Conservation (phyloP, 92 coral and sea anemone genomes). For the Parazoanthus swiftii region DNA sequence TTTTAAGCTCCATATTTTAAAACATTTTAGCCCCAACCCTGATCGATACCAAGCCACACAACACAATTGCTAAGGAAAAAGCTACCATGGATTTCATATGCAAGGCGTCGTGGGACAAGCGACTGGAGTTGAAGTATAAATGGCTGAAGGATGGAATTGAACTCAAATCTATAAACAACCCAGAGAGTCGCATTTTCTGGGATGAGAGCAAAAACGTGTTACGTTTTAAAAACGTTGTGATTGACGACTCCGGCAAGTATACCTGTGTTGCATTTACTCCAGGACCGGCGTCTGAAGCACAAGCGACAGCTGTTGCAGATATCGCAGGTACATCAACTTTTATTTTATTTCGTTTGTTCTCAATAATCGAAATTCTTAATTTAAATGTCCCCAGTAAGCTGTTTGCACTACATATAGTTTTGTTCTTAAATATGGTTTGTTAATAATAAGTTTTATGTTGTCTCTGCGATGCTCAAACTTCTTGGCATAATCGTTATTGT, state of each 20-base stretch:
- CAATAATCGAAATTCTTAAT: not conserved
- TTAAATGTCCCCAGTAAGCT: not conserved
- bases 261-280: conserved; percentile 89
- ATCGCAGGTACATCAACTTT: conserved; percentile 59
- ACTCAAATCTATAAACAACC: conserved; percentile 21
- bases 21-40: conserved; percentile 51
- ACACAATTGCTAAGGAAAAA: conserved; percentile 21
- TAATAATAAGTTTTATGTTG: too few species aligned
- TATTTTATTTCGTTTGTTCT: not conserved
- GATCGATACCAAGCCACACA: conserved; percentile 39
- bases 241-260: conserved; percentile 72
- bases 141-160: conserved; percentile 66
- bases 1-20: too few species aligned
- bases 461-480: too few species aligned
- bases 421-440: too few species aligned
- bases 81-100: conserved; percentile 62
- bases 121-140: conserved; percentile 51
- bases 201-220: conserved; percentile 42
- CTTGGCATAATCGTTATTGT: too few species aligned
- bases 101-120: conserved; percentile 51
- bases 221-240: conserved; percentile 42
- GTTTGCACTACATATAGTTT: too few species aligned
- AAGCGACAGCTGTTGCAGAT: conserved; percentile 55
- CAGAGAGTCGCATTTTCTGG: conserved; percentile 53
- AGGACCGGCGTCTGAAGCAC: conserved; percentile 70